phyloP scores from a whole-genome alignment of 2,888 invertebrate genomes.

The Sesamia inferens region DNA sequence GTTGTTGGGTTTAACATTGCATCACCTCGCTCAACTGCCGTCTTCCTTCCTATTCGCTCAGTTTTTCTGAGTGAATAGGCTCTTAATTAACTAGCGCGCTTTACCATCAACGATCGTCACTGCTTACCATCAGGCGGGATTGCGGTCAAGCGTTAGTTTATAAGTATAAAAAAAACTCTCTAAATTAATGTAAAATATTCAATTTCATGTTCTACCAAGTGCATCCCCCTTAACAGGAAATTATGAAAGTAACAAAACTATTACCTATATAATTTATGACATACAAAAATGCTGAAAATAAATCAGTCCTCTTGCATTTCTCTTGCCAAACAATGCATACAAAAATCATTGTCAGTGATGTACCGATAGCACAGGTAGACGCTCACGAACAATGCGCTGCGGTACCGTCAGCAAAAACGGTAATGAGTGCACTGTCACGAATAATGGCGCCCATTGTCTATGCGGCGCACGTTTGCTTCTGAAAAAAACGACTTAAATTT shows the following conservation, averaged over 20 bases:
- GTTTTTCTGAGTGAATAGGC: too few species aligned
- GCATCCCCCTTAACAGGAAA: not conserved
- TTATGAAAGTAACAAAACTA: conserved; percentile 34
- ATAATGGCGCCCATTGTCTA: conserved; percentile 86
- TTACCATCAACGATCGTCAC: too few species aligned
- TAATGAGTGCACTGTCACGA: conserved; percentile 87
- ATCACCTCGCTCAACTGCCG: too few species aligned
- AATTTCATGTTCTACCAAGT: too few species aligned
- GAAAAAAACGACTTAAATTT: conserved; percentile 67
- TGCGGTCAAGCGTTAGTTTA: too few species aligned
- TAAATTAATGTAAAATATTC: too few species aligned
- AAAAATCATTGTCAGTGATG: conserved; percentile 68
- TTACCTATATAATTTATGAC: not conserved
- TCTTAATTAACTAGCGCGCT: too few species aligned
- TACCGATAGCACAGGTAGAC: conserved; percentile 84
- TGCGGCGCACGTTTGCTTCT: conserved; percentile 76
- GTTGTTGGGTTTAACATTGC: too few species aligned
- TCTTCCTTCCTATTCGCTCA: too few species aligned
- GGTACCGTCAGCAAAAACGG: conserved; percentile 80
- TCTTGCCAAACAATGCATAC: conserved; percentile 59
- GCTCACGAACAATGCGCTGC: conserved; percentile 79
- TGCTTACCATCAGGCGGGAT: too few species aligned
- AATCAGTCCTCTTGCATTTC: conserved; percentile 47
- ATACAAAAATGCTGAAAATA: conserved; percentile 32
- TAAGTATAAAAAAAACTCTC: too few species aligned